These are phyloP conservation scores for Enoplosus armatus DNA, from an alignment of 2,797 vertebrate species.

Conservation along the genomic window DNA sequence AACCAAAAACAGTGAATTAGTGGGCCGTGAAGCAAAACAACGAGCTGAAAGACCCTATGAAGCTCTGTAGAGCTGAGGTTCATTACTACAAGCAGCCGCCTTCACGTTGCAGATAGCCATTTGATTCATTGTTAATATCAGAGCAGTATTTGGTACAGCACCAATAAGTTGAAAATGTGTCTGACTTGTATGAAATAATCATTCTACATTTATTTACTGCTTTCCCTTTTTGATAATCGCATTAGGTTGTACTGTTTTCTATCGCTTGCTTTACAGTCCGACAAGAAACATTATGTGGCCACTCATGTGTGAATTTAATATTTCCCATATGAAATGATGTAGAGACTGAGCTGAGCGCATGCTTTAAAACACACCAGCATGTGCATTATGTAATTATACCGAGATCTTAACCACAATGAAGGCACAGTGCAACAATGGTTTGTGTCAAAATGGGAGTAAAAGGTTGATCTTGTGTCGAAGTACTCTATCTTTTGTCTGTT, in stretches of 20 bases:
- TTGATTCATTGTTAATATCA: not conserved
- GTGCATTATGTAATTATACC: too few species aligned
- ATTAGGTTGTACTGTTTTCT: not conserved
- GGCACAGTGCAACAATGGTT: not conserved
- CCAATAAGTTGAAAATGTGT: not conserved
- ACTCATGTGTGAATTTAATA: too few species aligned
- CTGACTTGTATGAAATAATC: not conserved
- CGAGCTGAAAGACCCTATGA: too few species aligned
- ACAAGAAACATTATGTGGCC: not conserved
- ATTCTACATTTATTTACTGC: not conserved
- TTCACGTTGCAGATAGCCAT: too few species aligned
- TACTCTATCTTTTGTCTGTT: conserved; percentile 2
- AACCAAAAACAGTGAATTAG: too few species aligned
- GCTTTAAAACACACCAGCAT: too few species aligned
- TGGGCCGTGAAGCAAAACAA: too few species aligned
- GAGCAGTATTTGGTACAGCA: not conserved
- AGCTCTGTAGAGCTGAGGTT: not conserved
- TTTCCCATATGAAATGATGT: too few species aligned
- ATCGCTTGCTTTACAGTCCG: not conserved
- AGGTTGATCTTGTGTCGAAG: not conserved
- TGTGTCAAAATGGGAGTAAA: not conserved
- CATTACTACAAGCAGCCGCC: not conserved
- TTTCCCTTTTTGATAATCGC: not conserved
- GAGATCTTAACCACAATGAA: conserved; percentile 7
- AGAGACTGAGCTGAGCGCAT: too few species aligned